Percentiles rank a stretch among this genome's conserved stretches.
phyloP scores from a whole-genome alignment of 2,797 vertebrate species.

The Dendrocincla fuliginosa region DNA sequence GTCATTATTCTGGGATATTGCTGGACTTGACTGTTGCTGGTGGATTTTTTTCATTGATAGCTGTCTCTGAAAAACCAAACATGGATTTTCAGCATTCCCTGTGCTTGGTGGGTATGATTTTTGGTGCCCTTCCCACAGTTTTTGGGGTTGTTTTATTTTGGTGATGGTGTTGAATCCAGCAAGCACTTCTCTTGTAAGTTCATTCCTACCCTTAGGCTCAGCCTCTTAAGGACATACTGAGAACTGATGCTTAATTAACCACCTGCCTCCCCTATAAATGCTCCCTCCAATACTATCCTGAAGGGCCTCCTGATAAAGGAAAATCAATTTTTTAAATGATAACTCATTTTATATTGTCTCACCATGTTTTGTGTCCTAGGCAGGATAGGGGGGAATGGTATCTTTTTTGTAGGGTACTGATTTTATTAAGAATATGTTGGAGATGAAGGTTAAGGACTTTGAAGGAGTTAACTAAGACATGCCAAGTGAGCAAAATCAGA shows the following conservation, averaged over 20 bases:
- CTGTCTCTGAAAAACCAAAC: not conserved
- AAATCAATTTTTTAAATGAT: not conserved
- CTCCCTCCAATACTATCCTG: not conserved
- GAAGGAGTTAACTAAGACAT: not conserved
- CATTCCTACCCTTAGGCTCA: constrained; percentile 45
- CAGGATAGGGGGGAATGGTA: not conserved
- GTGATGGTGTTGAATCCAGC: not conserved
- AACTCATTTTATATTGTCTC: not conserved
- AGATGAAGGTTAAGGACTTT: not conserved
- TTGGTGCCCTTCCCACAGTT: not conserved
- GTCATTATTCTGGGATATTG: fast-evolving
- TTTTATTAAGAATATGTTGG: not conserved
- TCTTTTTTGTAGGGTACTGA: not conserved
- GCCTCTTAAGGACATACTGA: constrained; percentile 29
- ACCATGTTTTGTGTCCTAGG: not conserved
- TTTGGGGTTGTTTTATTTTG: not conserved
- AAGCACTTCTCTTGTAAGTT: not conserved
- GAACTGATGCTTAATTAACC: constrained; percentile 63
- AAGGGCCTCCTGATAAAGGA: not conserved
- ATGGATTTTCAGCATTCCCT: fast-evolving
- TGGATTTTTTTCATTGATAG: not conserved
- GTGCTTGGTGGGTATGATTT: not conserved
- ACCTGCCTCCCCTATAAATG: constrained; percentile 16
- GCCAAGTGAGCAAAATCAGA: not conserved
- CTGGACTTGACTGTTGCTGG: fast-evolving